These are phyloP conservation scores for Ophion slaviceki DNA, from an alignment of 2,888 invertebrate species.

Conservation along the genomic window DNA sequence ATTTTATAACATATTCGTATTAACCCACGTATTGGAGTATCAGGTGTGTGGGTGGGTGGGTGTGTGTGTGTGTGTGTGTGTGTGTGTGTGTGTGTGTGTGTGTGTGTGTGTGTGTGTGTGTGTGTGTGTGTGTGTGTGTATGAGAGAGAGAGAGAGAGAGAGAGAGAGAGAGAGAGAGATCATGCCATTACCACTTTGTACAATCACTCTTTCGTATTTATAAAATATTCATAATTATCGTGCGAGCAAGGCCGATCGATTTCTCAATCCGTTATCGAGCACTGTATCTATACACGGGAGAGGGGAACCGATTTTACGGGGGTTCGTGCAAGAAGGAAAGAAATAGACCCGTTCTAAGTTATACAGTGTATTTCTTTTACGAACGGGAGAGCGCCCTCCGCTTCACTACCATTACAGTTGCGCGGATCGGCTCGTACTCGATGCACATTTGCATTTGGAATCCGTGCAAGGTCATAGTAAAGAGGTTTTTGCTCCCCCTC, in stretches of 20 bases:
- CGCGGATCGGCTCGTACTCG: neutral
- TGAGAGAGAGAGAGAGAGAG: too few relatives aligned
- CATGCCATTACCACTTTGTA: conserved; percentile 70
- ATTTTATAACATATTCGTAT: too few relatives aligned
- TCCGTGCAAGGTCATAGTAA: conserved; percentile 56
- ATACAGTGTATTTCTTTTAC: neutral
- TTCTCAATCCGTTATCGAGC: conserved; percentile 76
- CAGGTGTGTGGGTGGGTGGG: too few relatives aligned
- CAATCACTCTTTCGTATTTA: conserved; percentile 81
- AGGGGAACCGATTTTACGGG: neutral
- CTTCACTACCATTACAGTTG: neutral
- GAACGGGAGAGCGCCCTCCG: conserved; percentile 17
- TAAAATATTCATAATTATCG: conserved; percentile 82
- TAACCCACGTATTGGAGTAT: too few relatives aligned
- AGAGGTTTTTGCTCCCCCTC: conserved; percentile 24
- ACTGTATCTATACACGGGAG: neutral
- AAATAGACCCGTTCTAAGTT: neutral
- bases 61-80: too few relatives aligned
- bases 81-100: too few relatives aligned
- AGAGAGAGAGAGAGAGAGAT: conserved; percentile 10
- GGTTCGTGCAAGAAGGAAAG: conserved; percentile 36
- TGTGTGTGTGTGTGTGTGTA: too few relatives aligned
- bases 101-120: too few relatives aligned
- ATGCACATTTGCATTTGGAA: conserved; percentile 56
- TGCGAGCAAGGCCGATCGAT: conserved; percentile 81